Conservation (phyloP, 2,888 invertebrate genomes). For the Dynastes tityus region DNA sequence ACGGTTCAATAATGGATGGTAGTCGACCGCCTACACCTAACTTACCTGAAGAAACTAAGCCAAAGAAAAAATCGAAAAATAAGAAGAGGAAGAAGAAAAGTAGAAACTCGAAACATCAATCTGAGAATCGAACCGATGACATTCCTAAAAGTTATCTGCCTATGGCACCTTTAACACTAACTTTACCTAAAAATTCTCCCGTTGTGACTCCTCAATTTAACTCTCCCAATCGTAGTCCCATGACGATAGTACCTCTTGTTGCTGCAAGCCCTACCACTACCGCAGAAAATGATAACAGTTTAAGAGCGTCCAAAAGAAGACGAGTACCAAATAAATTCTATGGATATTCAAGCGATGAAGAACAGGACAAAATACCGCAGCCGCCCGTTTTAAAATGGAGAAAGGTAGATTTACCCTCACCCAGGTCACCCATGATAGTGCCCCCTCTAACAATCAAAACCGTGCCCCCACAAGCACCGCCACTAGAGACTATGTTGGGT, state of each 20-base stretch:
- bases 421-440: constrained; percentile 63
- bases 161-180: constrained; percentile 64
- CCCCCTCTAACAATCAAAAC: constrained; percentile 68
- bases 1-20: constrained; percentile 75
- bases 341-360: constrained; percentile 91
- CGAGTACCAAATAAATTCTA: constrained; percentile 90
- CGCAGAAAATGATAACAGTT: constrained; percentile 76
- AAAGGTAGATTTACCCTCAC: constrained; percentile 79
- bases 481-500: constrained; percentile 64
- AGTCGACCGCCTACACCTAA: constrained; percentile 79
- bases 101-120: constrained; percentile 55
- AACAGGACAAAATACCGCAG: constrained; percentile 74
- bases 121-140: constrained; percentile 43
- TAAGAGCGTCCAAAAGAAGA: constrained; percentile 84
- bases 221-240: constrained; percentile 56
- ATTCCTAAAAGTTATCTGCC: constrained; percentile 56
- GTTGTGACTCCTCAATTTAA: constrained; percentile 55
- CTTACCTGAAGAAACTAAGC: constrained; percentile 73
- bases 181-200: constrained; percentile 64
- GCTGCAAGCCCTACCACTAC: not conserved
- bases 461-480: constrained; percentile 54
- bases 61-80: constrained; percentile 78
- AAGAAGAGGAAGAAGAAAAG: constrained; percentile 67
- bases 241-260: constrained; percentile 62
- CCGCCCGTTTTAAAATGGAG: constrained; percentile 82